phyloP scores from a whole-genome alignment of 2,113 vertebrate species.

The Neoarius graeffei region DNA sequence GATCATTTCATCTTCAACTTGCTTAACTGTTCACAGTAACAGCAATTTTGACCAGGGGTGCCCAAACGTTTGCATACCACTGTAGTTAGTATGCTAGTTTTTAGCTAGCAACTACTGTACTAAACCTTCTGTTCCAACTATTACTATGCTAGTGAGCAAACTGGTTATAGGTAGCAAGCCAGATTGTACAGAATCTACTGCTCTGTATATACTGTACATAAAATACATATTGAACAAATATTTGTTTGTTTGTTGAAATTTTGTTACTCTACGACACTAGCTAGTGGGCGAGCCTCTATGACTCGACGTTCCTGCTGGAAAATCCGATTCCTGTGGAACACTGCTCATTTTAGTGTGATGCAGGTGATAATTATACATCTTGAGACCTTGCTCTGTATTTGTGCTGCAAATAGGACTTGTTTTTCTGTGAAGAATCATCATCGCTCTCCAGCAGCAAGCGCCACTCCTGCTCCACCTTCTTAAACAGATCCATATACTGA shows the following conservation, averaged over 20 bases:
- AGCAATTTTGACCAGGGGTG: too few species aligned
- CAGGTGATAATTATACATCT: not conserved
- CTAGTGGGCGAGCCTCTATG: not conserved
- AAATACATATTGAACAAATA: too few species aligned
- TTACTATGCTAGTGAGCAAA: not conserved
- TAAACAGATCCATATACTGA: constrained; percentile 52
- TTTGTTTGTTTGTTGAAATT: not conserved
- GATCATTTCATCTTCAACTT: too few species aligned
- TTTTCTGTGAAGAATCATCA: not conserved
- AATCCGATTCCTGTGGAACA: not conserved
- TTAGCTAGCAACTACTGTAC: not conserved
- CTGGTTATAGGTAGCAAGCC: not conserved
- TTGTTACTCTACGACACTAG: not conserved
- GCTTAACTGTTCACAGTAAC: too few species aligned
- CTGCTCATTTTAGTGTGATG: not conserved
- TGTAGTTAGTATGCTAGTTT: not conserved
- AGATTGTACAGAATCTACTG: not conserved
- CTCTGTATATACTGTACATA: not conserved
- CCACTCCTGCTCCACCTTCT: constrained; percentile 53
- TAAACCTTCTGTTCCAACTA: not conserved
- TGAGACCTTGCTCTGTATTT: not conserved
- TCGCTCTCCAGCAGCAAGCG: constrained; percentile 8
- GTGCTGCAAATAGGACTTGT: constrained; percentile 5
- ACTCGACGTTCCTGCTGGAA: not conserved
- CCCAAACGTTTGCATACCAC: too few species aligned